Evolutionary conservation across 2,888 invertebrate species (phyloP), one percentile per base, ranked within the genome.

Genomic region (Leucoma salicis): DNA sequence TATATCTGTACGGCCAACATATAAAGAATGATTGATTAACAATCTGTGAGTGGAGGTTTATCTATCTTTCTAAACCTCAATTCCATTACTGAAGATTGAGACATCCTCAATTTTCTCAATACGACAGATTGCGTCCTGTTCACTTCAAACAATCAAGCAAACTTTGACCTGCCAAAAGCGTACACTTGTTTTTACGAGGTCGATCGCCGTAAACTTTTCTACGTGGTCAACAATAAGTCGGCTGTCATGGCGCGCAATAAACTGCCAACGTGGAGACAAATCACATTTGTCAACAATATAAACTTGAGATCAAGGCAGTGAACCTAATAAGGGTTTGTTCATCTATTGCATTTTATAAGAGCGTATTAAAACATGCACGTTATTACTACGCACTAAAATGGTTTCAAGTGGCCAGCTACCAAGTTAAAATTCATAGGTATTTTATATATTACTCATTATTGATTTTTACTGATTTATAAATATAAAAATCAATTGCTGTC

Each of bases 231-330:
- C 72, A 76, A 78, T 75, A 72, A 73, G 70, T 64, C 63, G 55
- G 61, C 65, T 69, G 70, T 69, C 72, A 67, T 57, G 64, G 57
- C 57, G 55, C 53, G 63, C 70, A 66, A 72, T 82, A 80, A 82
- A 82, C 74, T 67, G 69, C 57, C 57, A 57, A 68, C 66, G 66
- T 64, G 63, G 46, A 65, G 63, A 57, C 61, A 62, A 63, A 58
- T 60, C 63, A 54, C 66, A 66, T 72, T 73, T 78, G 78, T 76
- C 76, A 79, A 79, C 78, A 74, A 73, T 72, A 80, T 73, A 69
- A 75, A 77, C 64, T 60, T 57, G 56, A 70, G 67, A 63, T 57
- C 55, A 59, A 50, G 48, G 6, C 21, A 8, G 21, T 27, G 47
- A 35, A 35, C 46, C 39, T 47, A 39, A 63, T 62, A 66, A 55